Percentiles rank a stretch among this genome's conserved stretches.
These are phyloP conservation scores for Cotesia glomerata DNA, from an alignment of 1,140 invertebrate species.

Conservation along the genomic window DNA sequence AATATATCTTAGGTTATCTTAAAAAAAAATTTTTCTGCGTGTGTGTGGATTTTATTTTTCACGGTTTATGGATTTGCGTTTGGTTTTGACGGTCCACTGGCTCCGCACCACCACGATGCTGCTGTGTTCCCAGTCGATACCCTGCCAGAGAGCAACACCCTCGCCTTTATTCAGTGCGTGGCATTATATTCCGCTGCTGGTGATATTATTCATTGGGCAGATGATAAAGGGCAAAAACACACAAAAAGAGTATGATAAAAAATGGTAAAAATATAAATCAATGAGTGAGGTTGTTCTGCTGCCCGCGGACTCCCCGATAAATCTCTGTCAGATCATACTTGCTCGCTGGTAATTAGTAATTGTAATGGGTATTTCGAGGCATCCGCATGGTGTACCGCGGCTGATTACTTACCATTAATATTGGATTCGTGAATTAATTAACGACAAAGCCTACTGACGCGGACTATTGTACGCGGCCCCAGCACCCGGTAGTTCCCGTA, in stretches of 20 bases:
- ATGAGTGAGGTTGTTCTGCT: background rate
- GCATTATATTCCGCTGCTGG: too few relatives aligned
- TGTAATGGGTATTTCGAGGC: conserved; percentile 50
- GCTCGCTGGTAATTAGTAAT: conserved; percentile 49
- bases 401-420: conserved; percentile 61
- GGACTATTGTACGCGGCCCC: conserved; percentile 39
- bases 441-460: conserved; percentile 46
- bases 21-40: too few relatives aligned
- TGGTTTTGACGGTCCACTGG: background rate
- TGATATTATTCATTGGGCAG: conserved; percentile 13
- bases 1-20: too few relatives aligned
- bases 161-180: too few relatives aligned
- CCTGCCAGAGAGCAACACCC: too few relatives aligned
- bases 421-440: conserved; percentile 59
- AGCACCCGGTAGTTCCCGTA: background rate
- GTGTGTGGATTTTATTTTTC: background rate
- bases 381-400: conserved; percentile 35
- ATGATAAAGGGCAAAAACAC: too few relatives aligned
- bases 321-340: conserved; percentile 29
- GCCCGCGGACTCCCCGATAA: conserved; percentile 18
- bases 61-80: background rate
- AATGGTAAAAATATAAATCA: background rate
- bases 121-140: background rate
- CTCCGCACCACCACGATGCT: background rate
- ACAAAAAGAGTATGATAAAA: background rate